Percentiles rank a stretch among this genome's conserved stretches.
Conservation (phyloP, 37 sponge, comb jelly and placozoan genomes). For the Ianthella basta region DNA sequence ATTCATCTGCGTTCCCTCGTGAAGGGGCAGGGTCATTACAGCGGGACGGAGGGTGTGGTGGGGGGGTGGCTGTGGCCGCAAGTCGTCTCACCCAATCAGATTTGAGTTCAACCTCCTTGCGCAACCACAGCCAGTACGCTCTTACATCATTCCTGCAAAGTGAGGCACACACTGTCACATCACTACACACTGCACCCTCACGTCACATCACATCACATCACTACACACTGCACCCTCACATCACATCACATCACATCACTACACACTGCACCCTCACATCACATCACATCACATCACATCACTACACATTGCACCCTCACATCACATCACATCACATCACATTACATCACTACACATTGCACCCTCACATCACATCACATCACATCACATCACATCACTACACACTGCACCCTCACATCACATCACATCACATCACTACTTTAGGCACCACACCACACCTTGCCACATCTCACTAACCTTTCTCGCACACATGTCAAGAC, state of each 20-base stretch:
- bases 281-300: slow-evolving; percentile 22
- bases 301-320: no score
- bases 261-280: no score
- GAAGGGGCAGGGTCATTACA: not conserved
- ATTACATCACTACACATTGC: not conserved
- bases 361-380: not conserved
- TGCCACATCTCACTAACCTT: slow-evolving; percentile 21
- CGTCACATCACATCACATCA: no score
- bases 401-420: no score
- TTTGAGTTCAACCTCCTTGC: slow-evolving; percentile 12
- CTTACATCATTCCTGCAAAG: no score
- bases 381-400: no score
- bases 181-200: not conserved
- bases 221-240: no score
- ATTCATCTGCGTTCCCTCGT: not conserved
- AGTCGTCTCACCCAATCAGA: not conserved
- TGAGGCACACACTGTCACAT: no score
- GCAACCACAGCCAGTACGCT: slow-evolving; percentile 4
- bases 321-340: no score
- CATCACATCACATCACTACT: no score
- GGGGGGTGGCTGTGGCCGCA: slow-evolving; percentile 6
- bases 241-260: no score
- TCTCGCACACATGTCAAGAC: slow-evolving; percentile 40
- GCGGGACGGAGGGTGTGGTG: not conserved
- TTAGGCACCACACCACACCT: slow-evolving; percentile 6